Base-by-base conservation (phyloP, 2,797 vertebrate genomes). In the Alectoris magna region DNA sequence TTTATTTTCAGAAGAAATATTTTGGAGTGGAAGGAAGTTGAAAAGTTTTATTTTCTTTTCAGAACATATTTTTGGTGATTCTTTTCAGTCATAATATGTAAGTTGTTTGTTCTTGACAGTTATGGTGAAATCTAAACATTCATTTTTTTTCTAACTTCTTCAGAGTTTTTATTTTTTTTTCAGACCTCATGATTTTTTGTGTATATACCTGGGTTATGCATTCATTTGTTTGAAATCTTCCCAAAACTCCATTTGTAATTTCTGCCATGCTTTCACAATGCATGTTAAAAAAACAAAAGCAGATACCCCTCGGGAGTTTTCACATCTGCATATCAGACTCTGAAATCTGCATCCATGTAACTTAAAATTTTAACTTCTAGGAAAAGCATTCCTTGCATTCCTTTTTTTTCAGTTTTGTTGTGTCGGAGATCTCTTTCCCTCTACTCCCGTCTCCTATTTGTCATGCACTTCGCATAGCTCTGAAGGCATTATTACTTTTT, bases 151-250 rank as follows among this genome's bases (percentile, higher is more conserved):
- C 10, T 56, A 63, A 26, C 11, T 71, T 68, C 36, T 13, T 59
- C 29, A 21, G 6, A 29, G 6, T 3, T 70, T 94, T 79, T 82
- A 29, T 9, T 3, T 70, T 92, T 76, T 82, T 89, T 77, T 91
- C 24, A 87, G 44, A 66, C 39, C 71, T 55, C 2, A 9, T 19
- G 34, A 23, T 73, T 62, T 58, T 5, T 2, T 68, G 3, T 67
- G 3, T 51, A 5, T 67, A 10, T 70, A 15, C 69, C 14, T 80
- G 84, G 77, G 84, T 86, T 55, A 55, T 46, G 11, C 56, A 86
- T 90, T 88, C 14, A 48, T 79, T 91, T 24, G 75, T 14, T 72
- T 38, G 21, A 82, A 87, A 76, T 74, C 15, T 44, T 88, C 29
- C 23, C 21, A 60, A 93, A 36, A 0, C 12, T 44, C 29, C 85